Conservation (phyloP, 2,113 vertebrate species). For the Malurus cyaneus region DNA sequence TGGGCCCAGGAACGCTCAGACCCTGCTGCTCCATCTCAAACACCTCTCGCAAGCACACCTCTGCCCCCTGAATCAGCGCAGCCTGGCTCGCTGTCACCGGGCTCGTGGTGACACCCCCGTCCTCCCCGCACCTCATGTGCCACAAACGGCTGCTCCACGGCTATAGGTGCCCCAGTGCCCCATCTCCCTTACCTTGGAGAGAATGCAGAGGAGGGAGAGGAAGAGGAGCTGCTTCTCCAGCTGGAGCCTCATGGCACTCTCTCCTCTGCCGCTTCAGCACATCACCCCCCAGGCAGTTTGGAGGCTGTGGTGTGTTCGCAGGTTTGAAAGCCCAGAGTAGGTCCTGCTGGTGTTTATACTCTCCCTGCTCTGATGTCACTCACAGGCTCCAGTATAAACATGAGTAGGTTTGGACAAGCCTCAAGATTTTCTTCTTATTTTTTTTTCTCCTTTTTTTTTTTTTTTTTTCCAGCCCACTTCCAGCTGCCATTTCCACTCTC, state of each 20-base stretch:
- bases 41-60: background rate
- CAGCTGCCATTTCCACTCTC: constrained; percentile 66
- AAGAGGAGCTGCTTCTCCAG: constrained; percentile 58
- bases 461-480: constrained; percentile 45
- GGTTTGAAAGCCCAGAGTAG: constrained; percentile 51
- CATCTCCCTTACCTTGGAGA: constrained; percentile 71
- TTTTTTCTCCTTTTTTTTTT: background rate
- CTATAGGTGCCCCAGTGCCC: background rate
- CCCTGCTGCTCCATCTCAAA: background rate
- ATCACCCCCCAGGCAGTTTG: constrained; percentile 46
- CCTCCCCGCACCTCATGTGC: background rate
- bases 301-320: constrained; percentile 35
- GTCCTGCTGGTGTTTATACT: constrained; percentile 71
- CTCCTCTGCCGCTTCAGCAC: constrained; percentile 29
- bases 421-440: constrained; percentile 51
- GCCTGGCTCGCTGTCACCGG: background rate
- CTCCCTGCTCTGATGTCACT: constrained; percentile 73
- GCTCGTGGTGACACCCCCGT: background rate
- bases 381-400: constrained; percentile 75
- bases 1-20: background rate
- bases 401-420: constrained; percentile 66
- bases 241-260: constrained; percentile 61
- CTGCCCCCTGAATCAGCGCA: background rate
- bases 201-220: constrained; percentile 58
- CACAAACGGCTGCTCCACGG: background rate